Evolutionary conservation across 64 coral and sea anemone species (phyloP).

Genomic region (Stichodactyla helianthus): DNA sequence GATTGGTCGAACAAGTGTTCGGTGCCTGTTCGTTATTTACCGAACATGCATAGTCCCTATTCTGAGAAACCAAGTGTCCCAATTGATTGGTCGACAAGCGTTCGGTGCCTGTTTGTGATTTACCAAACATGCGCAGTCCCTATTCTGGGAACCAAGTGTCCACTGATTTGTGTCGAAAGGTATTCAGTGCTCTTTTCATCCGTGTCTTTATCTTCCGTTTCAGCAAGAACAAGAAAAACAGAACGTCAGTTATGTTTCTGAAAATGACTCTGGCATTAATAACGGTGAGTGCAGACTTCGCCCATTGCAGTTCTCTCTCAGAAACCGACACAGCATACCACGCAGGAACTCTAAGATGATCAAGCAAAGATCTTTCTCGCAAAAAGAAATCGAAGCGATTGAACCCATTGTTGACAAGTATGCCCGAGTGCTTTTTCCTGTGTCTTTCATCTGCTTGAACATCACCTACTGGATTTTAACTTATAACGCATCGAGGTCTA

Average conservation of each 20-base stretch:
- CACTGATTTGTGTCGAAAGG: neutral
- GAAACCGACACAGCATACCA: constrained; percentile 17
- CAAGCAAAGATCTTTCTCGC: constrained; percentile 70
- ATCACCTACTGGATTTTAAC: constrained; percentile 71
- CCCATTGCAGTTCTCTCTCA: constrained; percentile 14
- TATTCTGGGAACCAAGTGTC: too few relatives aligned
- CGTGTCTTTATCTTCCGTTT: neutral
- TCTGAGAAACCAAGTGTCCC: too few relatives aligned
- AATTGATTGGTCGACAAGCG: too few relatives aligned
- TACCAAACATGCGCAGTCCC: too few relatives aligned
- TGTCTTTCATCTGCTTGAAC: constrained; percentile 81
- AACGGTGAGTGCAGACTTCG: neutral
- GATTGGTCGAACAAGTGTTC: too few relatives aligned
- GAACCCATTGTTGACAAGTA: constrained; percentile 61
- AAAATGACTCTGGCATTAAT: constrained; percentile 13
- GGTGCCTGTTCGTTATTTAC: too few relatives aligned
- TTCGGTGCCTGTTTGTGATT: too few relatives aligned
- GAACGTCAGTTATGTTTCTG: constrained; percentile 47
- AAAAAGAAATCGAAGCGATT: constrained; percentile 78
- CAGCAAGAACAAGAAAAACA: constrained; percentile 63
- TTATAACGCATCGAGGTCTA: constrained; percentile 9
- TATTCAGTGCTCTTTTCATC: neutral
- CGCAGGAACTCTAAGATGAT: constrained; percentile 15
- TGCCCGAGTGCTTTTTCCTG: constrained; percentile 68
- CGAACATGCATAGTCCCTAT: too few relatives aligned